These are phyloP conservation scores for Microplitis deprimator DNA, from an alignment of 2,888 invertebrate genomes.

Conservation along the genomic window DNA sequence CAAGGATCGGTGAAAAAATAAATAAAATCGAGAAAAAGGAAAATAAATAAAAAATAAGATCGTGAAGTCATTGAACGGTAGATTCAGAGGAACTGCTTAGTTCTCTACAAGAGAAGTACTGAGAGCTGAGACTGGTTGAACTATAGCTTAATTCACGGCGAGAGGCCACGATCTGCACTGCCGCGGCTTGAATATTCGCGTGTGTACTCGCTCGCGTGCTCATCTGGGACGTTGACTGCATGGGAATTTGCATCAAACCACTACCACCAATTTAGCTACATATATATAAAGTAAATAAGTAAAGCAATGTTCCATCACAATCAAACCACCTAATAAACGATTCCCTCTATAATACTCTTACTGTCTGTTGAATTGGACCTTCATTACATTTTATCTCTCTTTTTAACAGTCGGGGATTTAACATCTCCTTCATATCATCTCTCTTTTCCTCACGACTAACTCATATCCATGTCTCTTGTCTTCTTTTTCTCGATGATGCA, in stretches of 20 bases:
- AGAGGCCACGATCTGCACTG: slow-evolving; percentile 17
- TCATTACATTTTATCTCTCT: neutral
- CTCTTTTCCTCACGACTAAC: neutral
- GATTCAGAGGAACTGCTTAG: slow-evolving; percentile 12
- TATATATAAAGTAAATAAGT: neutral
- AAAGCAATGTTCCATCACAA: slow-evolving; percentile 37
- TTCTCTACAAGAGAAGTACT: neutral
- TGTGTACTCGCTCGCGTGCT: slow-evolving; percentile 47
- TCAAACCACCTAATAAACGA: slow-evolving; percentile 49
- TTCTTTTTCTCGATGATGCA: slow-evolving; percentile 1
- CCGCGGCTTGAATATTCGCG: slow-evolving; percentile 33
- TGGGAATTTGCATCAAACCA: slow-evolving; percentile 44
- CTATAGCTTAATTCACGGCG: slow-evolving; percentile 30
- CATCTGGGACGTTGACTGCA: slow-evolving; percentile 51
- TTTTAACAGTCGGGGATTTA: neutral
- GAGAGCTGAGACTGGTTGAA: slow-evolving; percentile 15
- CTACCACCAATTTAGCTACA: neutral
- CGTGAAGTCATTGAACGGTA: slow-evolving; percentile 34
- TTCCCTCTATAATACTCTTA: slow-evolving; percentile 39
- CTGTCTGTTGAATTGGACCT: neutral
- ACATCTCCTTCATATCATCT: slow-evolving; percentile 2
- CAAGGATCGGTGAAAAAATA: slow-evolving; percentile 28
- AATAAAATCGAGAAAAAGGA: slow-evolving; percentile 22
- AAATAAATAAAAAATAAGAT: slow-evolving; percentile 21
- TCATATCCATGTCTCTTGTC: neutral